phyloP scores from a whole-genome alignment of 2,113 vertebrate genomes.

The Amia ocellicauda region DNA sequence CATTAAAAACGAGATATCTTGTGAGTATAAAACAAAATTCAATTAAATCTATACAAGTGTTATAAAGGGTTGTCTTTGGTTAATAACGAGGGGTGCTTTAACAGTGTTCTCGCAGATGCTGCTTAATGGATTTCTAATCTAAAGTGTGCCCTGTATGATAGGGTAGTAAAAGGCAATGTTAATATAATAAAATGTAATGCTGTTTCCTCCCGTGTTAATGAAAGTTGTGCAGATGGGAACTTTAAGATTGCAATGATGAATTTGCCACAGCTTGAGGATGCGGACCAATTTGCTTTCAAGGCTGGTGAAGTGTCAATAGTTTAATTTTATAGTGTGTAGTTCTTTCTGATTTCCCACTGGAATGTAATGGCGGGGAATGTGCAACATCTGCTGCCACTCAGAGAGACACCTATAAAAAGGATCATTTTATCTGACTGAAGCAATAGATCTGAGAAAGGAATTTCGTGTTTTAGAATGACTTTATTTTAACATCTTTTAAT shows the following conservation, averaged over 20 bases:
- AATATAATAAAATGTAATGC: constrained; percentile 43
- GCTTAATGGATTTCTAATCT: constrained; percentile 21
- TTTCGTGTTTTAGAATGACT: constrained; percentile 34
- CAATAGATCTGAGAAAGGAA: neutral
- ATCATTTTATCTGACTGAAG: constrained; percentile 44
- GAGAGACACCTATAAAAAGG: constrained; percentile 54
- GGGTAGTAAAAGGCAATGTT: constrained; percentile 32
- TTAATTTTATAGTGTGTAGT: constrained; percentile 72
- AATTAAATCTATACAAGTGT: too few species aligned
- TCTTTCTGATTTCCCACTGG: constrained; percentile 68
- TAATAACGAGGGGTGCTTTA: too few species aligned
- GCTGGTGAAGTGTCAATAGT: constrained; percentile 62
- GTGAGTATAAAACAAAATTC: too few species aligned
- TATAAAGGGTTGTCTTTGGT: too few species aligned
- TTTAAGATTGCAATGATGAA: constrained; percentile 62
- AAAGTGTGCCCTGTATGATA: constrained; percentile 29
- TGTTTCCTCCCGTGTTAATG: constrained; percentile 53
- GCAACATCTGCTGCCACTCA: constrained; percentile 65
- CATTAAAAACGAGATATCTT: too few species aligned
- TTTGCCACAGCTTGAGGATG: constrained; percentile 56
- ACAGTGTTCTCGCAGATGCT: constrained; percentile 15
- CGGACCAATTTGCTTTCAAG: constrained; percentile 62
- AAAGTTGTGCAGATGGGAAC: constrained; percentile 58
- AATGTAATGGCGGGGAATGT: constrained; percentile 57
- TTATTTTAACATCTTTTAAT: constrained; percentile 36